phyloP scores from a whole-genome alignment of 2,113 vertebrate genomes.

The Myiopsitta monachus region DNA sequence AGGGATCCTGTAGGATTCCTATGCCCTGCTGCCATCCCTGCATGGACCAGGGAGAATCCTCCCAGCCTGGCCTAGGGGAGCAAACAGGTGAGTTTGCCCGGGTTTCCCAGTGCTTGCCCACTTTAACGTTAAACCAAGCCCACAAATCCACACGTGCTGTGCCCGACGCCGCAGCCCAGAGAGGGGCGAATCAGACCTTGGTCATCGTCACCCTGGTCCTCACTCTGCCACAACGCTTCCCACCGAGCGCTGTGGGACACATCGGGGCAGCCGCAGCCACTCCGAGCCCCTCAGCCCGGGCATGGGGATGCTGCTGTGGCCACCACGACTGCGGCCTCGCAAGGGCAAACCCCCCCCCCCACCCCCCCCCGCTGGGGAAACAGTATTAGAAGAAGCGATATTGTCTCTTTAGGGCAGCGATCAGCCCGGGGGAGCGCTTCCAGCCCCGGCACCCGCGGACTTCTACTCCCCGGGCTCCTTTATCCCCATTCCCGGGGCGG shows the following conservation, averaged over 20 bases:
- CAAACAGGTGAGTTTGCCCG: neutral
- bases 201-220: rapidly evolving
- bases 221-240: neutral
- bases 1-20: rapidly evolving
- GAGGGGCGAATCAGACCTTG: neutral
- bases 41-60: rapidly evolving
- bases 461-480: neutral
- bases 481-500: neutral
- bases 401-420: neutral
- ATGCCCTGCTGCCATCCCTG: neutral
- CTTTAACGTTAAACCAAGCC: neutral
- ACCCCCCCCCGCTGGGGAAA: neutral
- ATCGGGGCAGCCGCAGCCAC: rapidly evolving
- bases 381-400: rapidly evolving
- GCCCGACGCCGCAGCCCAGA: neutral
- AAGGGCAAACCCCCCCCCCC: neutral
- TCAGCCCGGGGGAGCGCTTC: neutral
- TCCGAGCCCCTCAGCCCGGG: neutral
- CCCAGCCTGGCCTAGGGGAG: neutral
- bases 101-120: neutral
- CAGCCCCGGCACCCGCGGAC: neutral
- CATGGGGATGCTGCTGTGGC: neutral
- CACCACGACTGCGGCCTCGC: neutral
- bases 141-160: neutral
- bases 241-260: neutral